Evolutionary conservation across 2,888 invertebrate species (phyloP), one percentile per base, ranked within the genome.

Genomic region (Rhabditoides inermis): DNA sequence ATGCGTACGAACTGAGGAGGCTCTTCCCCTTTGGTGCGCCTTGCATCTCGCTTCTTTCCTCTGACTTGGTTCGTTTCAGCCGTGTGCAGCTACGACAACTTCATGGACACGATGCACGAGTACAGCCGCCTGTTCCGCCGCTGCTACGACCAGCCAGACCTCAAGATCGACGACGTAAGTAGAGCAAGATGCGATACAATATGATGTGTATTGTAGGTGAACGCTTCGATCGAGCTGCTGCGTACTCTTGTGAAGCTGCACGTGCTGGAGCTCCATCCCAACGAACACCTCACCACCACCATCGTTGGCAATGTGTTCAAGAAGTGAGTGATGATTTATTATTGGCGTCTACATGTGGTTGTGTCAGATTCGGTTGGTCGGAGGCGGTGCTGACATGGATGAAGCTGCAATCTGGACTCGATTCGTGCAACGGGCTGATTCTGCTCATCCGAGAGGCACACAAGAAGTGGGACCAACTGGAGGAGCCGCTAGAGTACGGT

Each of bases 151-250:
- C 57, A 53, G 15, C n/a, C n/a, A n/a, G n/a, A n/a, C n/a, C n/a
- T n/a, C n/a, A n/a, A n/a, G n/a, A n/a, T n/a, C n/a, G n/a, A n/a
- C n/a, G n/a, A n/a, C n/a, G n/a, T n/a, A n/a, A n/a, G n/a, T n/a
- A n/a, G n/a, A n/a, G n/a, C n/a, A n/a, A n/a, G n/a, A n/a, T n/a
- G n/a, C 6, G n/a, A 20, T 40, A 12, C n/a, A 40, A 40, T 40
- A 20, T 40, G 40, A 40, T 27, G 10, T 37, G 3, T 46, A 27
- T 10, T 36, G 4, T 3, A 2, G 1, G 53, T 68, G 7, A 60
- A 70, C 32, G 63, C 58, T 20, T 51, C 56, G n/a, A 65, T 66
- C 30, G 66, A 70, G 25, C 59, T 70, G 20, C 36, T 70, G 15
- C 51, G 60, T 4, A 59, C 58, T n/a, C 46, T 70, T 3, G 58